phyloP scores from a whole-genome alignment of 2,113 vertebrate species.

The Ictalurus punctatus region DNA sequence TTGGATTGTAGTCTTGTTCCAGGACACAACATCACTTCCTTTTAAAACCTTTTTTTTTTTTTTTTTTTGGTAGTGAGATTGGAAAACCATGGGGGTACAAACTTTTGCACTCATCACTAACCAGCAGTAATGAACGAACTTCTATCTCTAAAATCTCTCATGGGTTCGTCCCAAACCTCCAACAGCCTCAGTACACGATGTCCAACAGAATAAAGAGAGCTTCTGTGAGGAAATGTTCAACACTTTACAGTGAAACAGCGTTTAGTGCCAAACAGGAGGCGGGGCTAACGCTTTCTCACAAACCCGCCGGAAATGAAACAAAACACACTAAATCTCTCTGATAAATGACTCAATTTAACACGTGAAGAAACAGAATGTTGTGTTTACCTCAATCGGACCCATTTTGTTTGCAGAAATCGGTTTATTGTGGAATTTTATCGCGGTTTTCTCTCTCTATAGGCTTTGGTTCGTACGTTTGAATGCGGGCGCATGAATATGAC shows the following conservation, averaged over 20 bases:
- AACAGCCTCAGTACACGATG: no score
- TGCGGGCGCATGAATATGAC: conserved; percentile 50
- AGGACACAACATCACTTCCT: neutral
- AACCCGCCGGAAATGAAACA: neutral
- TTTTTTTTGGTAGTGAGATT: neutral
- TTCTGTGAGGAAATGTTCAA: neutral
- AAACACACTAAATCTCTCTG: neutral
- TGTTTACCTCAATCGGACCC: conserved; percentile 61
- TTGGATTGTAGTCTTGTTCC: no score
- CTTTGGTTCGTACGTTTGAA: conserved; percentile 19
- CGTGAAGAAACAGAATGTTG: neutral
- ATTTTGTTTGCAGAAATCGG: neutral
- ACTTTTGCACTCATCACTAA: neutral
- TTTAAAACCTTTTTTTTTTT: neutral
- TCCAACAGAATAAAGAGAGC: neutral
- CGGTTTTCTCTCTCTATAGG: neutral
- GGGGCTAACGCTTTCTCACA: neutral
- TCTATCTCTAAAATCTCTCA: neutral
- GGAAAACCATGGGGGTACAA: neutral
- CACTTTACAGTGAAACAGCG: no score
- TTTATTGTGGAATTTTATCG: neutral
- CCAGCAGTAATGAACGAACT: neutral
- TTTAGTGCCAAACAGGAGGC: no score
- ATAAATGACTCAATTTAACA: neutral
- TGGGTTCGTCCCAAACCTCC: neutral